These are phyloP conservation scores for Lampropteryx suffumata DNA, from an alignment of 2,888 invertebrate species.

Conservation along the genomic window DNA sequence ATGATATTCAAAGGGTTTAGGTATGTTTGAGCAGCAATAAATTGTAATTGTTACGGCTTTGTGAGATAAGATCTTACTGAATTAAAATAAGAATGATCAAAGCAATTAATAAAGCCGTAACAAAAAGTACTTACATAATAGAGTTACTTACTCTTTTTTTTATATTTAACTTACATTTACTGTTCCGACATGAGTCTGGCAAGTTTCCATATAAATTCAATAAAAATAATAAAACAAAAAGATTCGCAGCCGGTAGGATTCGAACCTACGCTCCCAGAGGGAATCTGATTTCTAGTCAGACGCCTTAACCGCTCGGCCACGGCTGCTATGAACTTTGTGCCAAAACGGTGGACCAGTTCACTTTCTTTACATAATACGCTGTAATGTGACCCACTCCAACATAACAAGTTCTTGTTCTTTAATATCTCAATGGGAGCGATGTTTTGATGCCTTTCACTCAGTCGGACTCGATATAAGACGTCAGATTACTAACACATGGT, in stretches of 20 bases:
- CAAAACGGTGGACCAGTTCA: not conserved
- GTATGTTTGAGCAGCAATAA: slow-evolving; percentile 20
- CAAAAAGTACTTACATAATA: no score
- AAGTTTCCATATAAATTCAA: no score
- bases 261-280: slow-evolving; percentile 95
- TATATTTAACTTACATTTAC: no score
- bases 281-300: slow-evolving; percentile 95
- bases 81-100: not conserved
- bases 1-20: slow-evolving; percentile 23
- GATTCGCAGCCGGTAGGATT: slow-evolving; percentile 91
- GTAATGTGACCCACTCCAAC: slow-evolving; percentile 1
- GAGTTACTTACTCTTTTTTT: no score
- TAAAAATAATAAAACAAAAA: slow-evolving; percentile 33
- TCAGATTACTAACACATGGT: no score
- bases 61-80: slow-evolving; percentile 16
- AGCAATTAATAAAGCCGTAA: no score
- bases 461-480: no score
- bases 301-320: slow-evolving; percentile 95
- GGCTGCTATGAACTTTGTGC: slow-evolving; percentile 74
- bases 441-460: slow-evolving; percentile 12
- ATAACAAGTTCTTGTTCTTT: not conserved
- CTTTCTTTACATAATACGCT: not conserved
- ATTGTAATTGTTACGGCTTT: slow-evolving; percentile 18
- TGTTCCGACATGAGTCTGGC: no score
- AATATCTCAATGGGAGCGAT: no score